These are phyloP conservation scores for Phymorhynchus buccinoides DNA, from an alignment of 1,140 invertebrate species.

Conservation along the genomic window DNA sequence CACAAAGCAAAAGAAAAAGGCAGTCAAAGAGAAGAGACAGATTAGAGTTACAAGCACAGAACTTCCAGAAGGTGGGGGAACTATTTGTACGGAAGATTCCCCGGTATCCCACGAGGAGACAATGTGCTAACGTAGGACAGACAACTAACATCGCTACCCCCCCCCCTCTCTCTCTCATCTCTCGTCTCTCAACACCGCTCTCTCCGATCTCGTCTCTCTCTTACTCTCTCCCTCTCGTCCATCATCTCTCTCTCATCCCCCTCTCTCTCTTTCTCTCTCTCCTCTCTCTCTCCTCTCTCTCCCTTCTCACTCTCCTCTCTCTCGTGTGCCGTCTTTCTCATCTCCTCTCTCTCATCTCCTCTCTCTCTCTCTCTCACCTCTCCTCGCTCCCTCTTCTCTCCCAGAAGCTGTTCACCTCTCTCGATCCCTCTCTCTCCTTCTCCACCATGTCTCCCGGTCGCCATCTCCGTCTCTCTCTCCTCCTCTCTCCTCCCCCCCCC, in stretches of 20 bases:
- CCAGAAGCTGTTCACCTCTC: no score
- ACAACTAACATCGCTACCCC: neutral
- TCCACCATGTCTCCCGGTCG: no score
- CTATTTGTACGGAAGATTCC: no score
- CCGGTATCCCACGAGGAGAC: neutral
- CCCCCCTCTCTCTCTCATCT: neutral
- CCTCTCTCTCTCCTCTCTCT: no score
- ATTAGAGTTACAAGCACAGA: neutral
- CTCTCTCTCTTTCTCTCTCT: neutral
- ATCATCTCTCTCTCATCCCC: neutral
- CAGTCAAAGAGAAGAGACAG: neutral
- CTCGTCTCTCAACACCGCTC: neutral
- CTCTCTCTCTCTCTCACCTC: no score
- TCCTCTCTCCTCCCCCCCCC: no score
- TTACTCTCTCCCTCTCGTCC: neutral
- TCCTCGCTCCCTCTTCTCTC: slow-evolving; percentile 32
- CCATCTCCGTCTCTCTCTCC: no score
- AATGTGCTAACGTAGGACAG: neutral
- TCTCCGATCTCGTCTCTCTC: neutral
- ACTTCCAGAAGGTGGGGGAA: no score
- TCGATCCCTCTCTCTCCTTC: no score
- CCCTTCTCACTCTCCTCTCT: no score
- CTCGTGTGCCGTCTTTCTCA: no score
- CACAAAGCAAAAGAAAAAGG: neutral
- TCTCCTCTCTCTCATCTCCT: no score